Evolutionary conservation across 2,113 vertebrate genomes (phyloP).

Genomic region (Leptocoma aspasia): DNA sequence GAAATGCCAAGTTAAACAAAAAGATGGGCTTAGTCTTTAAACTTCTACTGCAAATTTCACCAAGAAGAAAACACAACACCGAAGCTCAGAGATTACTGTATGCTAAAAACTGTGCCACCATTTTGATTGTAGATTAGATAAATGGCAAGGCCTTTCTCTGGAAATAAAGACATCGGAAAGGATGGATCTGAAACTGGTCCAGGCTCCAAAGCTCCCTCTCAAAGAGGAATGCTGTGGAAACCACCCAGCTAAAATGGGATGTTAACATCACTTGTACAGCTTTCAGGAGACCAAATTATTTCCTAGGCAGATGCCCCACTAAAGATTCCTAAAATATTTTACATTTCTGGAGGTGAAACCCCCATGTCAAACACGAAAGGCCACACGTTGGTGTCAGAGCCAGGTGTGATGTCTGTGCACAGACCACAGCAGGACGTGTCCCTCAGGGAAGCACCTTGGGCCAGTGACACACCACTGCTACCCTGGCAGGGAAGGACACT

Average conservation of each 20-base stretch:
- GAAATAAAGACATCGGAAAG: not conserved
- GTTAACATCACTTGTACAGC: not conserved
- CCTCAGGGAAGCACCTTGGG: not conserved
- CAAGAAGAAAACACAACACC: not conserved
- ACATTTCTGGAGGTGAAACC: not conserved
- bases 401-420: not conserved
- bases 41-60: not conserved
- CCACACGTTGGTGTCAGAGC: not conserved
- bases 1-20: constrained; percentile 34
- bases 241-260: not conserved
- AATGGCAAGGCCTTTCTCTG: not conserved
- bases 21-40: not conserved
- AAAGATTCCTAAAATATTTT: not conserved
- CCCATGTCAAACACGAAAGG: not conserved
- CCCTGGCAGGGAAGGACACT: not conserved
- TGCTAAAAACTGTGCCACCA: not conserved
- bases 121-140: not conserved
- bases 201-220: not conserved
- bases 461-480: not conserved
- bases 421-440: not conserved
- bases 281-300: not conserved
- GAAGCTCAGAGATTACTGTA: not conserved
- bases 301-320: not conserved
- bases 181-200: not conserved
- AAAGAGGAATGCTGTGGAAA: not conserved